These are phyloP conservation scores for Notothenia coriiceps DNA, from an alignment of 2,113 vertebrate species.

Conservation along the genomic window DNA sequence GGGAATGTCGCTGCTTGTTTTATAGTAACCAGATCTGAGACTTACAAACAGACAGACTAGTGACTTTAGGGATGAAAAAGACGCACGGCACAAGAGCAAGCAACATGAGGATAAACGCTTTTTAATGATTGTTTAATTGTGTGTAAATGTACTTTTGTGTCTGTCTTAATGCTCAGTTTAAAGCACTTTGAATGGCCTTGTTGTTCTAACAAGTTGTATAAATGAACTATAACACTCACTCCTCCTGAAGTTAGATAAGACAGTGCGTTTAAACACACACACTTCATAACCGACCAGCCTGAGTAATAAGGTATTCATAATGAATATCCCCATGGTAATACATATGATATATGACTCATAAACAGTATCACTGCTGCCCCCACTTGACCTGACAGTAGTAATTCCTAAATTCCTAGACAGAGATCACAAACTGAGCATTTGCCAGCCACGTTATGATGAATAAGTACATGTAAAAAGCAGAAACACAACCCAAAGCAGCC, in stretches of 20 bases:
- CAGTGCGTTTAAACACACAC: background rate
- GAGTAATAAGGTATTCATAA: background rate
- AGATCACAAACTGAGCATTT: background rate
- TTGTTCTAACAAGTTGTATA: too few relatives aligned
- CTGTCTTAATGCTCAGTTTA: too few relatives aligned
- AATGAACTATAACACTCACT: too few relatives aligned
- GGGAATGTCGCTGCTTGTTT: background rate
- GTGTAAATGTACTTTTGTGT: too few relatives aligned
- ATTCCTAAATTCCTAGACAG: constrained; percentile 3
- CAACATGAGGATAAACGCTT: too few relatives aligned
- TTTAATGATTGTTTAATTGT: too few relatives aligned
- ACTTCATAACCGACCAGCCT: background rate
- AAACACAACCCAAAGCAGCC: background rate
- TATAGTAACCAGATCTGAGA: too few relatives aligned
- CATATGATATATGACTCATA: background rate
- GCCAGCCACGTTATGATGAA: background rate
- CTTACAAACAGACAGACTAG: too few relatives aligned
- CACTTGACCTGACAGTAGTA: background rate
- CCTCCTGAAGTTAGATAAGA: too few relatives aligned
- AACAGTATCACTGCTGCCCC: background rate
- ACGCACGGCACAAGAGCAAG: too few relatives aligned
- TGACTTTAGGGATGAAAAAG: too few relatives aligned
- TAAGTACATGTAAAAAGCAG: background rate
- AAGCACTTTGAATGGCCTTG: too few relatives aligned
- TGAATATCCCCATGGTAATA: background rate